A percentile compares a stretch with the other conserved stretches of the same genome.
Evolutionary conservation across 2,888 invertebrate species (phyloP).

Genomic region (Halictus ligatus): DNA sequence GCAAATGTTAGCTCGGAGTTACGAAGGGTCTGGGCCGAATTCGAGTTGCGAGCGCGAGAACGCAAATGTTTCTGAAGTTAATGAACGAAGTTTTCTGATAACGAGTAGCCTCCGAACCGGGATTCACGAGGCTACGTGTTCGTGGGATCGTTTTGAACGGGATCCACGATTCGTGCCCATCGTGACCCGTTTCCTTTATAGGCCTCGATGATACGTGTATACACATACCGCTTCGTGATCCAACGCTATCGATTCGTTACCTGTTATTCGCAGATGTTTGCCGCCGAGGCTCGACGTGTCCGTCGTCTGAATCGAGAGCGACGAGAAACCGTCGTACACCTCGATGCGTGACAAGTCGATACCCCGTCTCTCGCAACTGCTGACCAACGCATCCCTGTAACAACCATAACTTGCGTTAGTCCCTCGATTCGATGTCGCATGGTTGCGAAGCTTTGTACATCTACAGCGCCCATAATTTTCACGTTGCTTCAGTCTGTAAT

Average conservation of each 20-base stretch:
- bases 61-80: constrained; percentile 36
- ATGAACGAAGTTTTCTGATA: constrained; percentile 41
- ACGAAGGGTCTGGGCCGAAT: constrained; percentile 1
- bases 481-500: too few species aligned
- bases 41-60: constrained; percentile 7
- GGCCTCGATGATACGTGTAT: neutral
- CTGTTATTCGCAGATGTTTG: constrained; percentile 88
- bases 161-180: neutral
- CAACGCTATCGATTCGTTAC: constrained; percentile 81
- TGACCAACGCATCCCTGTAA: constrained; percentile 87
- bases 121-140: neutral
- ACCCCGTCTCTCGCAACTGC: constrained; percentile 88
- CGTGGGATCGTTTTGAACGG: neutral
- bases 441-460: too few species aligned
- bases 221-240: too few species aligned
- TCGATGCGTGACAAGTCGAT: constrained; percentile 87
- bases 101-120: neutral
- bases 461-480: too few species aligned
- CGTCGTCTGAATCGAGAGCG: constrained; percentile 86
- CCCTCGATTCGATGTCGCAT: too few species aligned
- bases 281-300: constrained; percentile 89
- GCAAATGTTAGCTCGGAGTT: constrained; percentile 27
- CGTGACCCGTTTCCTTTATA: neutral
- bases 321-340: constrained; percentile 88
- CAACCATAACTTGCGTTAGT: neutral